Base-by-base conservation (phyloP, 2,797 vertebrate genomes). In the Bufotes viridis region DNA sequence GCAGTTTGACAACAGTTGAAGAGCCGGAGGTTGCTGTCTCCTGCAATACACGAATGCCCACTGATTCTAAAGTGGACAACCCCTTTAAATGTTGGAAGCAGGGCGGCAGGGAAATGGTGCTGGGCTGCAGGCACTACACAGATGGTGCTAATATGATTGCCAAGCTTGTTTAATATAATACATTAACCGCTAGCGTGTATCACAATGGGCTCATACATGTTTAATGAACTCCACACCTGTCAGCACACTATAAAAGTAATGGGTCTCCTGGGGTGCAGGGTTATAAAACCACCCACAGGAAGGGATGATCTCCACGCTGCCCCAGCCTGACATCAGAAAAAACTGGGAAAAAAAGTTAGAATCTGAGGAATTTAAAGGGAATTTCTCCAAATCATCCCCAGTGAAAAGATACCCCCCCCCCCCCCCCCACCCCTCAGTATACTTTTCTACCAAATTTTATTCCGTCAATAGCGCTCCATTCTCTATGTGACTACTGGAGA, bases 191-290 rank as follows among this genome's bases (percentile, higher is more conserved):
- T n/a, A 34, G 81, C 74, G 51, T 29, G 15, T 70, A 67, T 84
- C 24, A 79, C 87, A 84, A 78, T 58, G 24, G 74, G 7, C 20
- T 84, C 49, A 72, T 83, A 57, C 61, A 88, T 88, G 65, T 83
- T 88, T 84, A 84, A 70, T 70, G 42, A 87, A 78, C 69, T 29
- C 69, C 70, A 75, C 86, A 87, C 55, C 70, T 83, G 86, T 83
- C 72, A 82, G 3, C 70, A 65, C 72, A 24, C 57, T 74, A 70
- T 86, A 86, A 80, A 80, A 87, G 80, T 70, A 76, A 85, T 63
- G 70, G 49, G 42, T 42, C 78, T 72, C 86, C 34, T 10, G n/a
- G 78, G 55, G 70, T 51, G 83, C 58, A 9, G 34, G 14, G 58
- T 63, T 85, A 65, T 85, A 76, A 85, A 85, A 49, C 72, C 58